Percentiles rank a stretch among this genome's conserved stretches.
phyloP scores from a whole-genome alignment of 2,888 invertebrate species.

The Diadromus collaris region DNA sequence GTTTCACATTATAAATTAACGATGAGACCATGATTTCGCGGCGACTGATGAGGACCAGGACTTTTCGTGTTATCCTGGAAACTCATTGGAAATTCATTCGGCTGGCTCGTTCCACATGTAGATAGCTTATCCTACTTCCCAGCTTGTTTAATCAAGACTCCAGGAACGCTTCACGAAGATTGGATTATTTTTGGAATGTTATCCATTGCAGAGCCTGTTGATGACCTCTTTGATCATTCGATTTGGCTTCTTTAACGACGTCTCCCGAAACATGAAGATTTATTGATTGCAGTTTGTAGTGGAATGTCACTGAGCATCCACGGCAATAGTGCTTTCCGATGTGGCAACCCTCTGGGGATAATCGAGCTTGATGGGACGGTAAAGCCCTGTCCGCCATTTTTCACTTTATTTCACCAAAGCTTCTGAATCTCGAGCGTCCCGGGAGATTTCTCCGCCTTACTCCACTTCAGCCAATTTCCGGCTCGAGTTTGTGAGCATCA shows the following conservation, averaged over 20 bases:
- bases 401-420: constrained; percentile 57
- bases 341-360: constrained; percentile 56
- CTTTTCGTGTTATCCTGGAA: background rate
- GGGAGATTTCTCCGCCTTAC: constrained; percentile 41
- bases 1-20: background rate
- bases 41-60: background rate
- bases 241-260: background rate
- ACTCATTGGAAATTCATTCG: background rate
- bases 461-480: constrained; percentile 70
- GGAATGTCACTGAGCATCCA: background rate
- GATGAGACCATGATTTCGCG: constrained; percentile 4
- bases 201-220: background rate
- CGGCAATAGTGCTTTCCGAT: constrained; percentile 52
- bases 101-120: background rate
- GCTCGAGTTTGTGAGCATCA: constrained; percentile 44
- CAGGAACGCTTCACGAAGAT: background rate
- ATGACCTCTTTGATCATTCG: background rate
- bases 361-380: constrained; percentile 53
- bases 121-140: background rate
- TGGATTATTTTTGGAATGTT: too few species aligned
- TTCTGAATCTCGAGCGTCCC: constrained; percentile 42
- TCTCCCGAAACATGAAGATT: background rate
- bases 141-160: background rate
- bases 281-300: constrained; percentile 18
- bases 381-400: constrained; percentile 46